Conservation (phyloP, 2,797 vertebrate genomes). For the Betta splendens region DNA sequence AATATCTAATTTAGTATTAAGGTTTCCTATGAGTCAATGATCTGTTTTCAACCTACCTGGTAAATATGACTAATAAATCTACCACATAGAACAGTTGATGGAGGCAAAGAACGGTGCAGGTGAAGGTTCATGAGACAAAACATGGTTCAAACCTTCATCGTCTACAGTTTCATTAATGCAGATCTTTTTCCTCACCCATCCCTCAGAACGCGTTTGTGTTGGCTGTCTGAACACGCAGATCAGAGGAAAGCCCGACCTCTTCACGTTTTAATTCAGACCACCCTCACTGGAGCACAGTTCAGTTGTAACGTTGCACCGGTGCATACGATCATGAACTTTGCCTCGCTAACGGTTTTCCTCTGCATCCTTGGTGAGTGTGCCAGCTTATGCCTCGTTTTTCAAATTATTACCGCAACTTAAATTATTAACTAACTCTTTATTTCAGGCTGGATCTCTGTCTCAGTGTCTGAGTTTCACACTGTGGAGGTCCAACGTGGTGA, state of each 20-base stretch:
- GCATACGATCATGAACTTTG: background rate
- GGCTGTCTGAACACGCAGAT: accelerated
- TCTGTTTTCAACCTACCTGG: no score
- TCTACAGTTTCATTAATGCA: no score
- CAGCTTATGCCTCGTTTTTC: accelerated
- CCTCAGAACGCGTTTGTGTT: background rate
- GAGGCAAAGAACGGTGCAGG: no score
- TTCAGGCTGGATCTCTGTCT: slow-evolving; percentile 14
- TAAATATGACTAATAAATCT: no score
- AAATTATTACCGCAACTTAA: no score
- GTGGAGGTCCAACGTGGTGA: slow-evolving; percentile 11
- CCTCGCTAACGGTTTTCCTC: no score
- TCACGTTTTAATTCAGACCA: background rate
- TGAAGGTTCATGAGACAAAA: no score
- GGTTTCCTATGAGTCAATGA: no score
- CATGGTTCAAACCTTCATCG: no score
- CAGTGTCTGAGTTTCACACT: slow-evolving; percentile 7
- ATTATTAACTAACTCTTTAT: background rate
- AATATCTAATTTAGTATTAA: no score
- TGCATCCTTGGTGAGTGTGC: slow-evolving; percentile 16
- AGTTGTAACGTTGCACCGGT: background rate
- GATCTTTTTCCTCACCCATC: background rate
- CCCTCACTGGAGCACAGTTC: background rate
- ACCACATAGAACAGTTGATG: no score
- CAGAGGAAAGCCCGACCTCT: background rate